Conservation (phyloP, 1,140 invertebrate species). For the Monomorium pharaonis region DNA sequence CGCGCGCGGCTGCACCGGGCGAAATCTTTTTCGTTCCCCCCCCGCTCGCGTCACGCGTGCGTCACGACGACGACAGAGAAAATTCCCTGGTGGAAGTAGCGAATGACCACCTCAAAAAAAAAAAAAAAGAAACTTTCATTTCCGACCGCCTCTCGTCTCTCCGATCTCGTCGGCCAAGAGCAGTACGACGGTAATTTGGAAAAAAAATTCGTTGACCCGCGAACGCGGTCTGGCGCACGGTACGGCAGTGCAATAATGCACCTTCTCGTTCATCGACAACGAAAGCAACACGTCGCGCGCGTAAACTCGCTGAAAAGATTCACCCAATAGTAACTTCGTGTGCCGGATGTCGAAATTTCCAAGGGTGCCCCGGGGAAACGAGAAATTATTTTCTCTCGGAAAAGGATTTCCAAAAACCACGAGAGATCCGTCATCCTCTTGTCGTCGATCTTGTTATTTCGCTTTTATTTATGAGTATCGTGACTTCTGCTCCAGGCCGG, state of each 20-base stretch:
- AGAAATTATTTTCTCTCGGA: neutral
- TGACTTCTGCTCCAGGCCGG: neutral
- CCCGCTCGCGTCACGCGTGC: slow-evolving; percentile 54
- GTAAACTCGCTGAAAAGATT: slow-evolving; percentile 33
- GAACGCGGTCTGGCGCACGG: neutral
- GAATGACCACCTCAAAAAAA: too few relatives aligned
- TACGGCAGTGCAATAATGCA: slow-evolving; percentile 16
- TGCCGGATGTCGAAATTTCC: neutral
- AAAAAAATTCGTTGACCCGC: slow-evolving; percentile 37
- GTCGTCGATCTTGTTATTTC: neutral
- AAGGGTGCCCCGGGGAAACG: neutral
- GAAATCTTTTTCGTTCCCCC: slow-evolving; percentile 49
- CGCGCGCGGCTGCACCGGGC: slow-evolving; percentile 1
- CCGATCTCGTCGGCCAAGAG: neutral
- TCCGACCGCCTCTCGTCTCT: neutral
- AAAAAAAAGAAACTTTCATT: slow-evolving; percentile 30
- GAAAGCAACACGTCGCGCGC: slow-evolving; percentile 21
- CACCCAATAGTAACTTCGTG: slow-evolving; percentile 3
- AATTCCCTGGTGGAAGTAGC: slow-evolving; percentile 11
- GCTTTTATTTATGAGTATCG: neutral
- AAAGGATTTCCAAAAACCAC: neutral
- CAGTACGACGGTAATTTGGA: slow-evolving; percentile 46
- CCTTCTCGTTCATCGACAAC: neutral
- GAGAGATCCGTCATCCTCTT: neutral
- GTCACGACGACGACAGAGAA: slow-evolving; percentile 34